Conservation (phyloP, 2,113 vertebrate genomes). For the Crypturellus undulatus region DNA sequence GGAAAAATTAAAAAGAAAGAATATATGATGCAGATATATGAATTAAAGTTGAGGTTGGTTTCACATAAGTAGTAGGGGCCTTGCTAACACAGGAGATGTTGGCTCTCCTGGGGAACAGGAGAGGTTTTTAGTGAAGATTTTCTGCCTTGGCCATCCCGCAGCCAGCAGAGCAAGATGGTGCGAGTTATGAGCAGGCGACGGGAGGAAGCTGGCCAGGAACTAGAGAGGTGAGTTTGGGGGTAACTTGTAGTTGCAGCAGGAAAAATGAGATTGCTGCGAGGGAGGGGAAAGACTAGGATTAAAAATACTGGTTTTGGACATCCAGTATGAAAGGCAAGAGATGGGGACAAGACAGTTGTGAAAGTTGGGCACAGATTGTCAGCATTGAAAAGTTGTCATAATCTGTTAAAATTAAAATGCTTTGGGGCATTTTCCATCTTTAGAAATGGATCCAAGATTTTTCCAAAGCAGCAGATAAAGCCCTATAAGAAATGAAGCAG, state of each 20-base stretch:
- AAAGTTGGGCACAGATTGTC: background rate
- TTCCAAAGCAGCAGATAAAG: background rate
- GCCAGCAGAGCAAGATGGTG: fast-evolving
- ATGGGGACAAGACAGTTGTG: background rate
- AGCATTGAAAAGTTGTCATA: background rate
- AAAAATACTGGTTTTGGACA: background rate
- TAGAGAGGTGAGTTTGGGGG: background rate
- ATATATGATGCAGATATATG: background rate
- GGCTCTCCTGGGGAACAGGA: background rate
- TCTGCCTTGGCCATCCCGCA: background rate
- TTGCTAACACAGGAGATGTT: fast-evolving
- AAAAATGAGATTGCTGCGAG: background rate
- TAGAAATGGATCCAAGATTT: background rate
- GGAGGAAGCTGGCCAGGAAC: background rate
- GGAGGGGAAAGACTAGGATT: background rate
- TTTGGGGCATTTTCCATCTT: background rate
- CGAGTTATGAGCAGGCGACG: background rate
- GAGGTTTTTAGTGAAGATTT: fast-evolving
- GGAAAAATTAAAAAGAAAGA: background rate
- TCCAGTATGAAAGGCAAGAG: background rate
- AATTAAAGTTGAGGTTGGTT: background rate
- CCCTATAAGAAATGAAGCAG: background rate
- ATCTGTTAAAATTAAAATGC: background rate
- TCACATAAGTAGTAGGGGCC: background rate
- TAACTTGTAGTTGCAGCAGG: background rate